Conservation (phyloP, 2,888 invertebrate species). For the Parasteatoda lunata region DNA sequence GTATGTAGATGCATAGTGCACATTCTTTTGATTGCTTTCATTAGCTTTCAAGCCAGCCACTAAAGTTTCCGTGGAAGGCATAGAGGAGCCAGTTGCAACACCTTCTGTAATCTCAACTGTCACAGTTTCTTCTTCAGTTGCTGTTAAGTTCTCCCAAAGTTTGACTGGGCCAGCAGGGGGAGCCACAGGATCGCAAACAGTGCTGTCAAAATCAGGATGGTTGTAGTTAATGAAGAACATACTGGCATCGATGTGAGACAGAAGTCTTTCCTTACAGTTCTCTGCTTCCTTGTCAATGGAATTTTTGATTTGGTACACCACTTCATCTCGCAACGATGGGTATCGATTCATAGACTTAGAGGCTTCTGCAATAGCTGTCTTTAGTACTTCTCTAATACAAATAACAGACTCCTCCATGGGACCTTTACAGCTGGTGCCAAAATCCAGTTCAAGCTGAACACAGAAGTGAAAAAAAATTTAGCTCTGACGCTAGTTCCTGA, state of each 20-base stretch:
- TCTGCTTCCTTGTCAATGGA: conserved; percentile 17
- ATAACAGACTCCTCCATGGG: no score
- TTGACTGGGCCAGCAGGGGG: neutral
- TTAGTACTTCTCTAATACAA: no score
- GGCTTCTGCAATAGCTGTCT: no score
- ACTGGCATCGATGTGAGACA: conserved; percentile 38
- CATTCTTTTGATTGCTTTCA: no score
- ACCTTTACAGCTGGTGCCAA: no score
- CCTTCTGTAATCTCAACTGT: neutral
- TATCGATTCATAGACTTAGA: conserved; percentile 24
- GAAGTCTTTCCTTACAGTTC: conserved; percentile 10
- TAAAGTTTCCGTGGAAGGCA: neutral
- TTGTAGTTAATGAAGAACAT: conserved; percentile 44
- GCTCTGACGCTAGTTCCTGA: no score
- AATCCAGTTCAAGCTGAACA: no score
- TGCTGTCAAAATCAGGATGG: conserved; percentile 43
- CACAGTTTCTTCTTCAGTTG: neutral
- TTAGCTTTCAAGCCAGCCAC: no score
- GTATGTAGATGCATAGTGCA: no score
- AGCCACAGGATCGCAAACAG: neutral
- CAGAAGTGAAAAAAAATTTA: no score
- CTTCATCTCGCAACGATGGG: conserved; percentile 23
- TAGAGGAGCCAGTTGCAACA: neutral
- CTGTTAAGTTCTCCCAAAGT: neutral
- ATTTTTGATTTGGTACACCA: conserved; percentile 13